Conservation (phyloP, 30 jellyfish, hydroid and myxozoan genomes). For the Sanderia malayensis region DNA sequence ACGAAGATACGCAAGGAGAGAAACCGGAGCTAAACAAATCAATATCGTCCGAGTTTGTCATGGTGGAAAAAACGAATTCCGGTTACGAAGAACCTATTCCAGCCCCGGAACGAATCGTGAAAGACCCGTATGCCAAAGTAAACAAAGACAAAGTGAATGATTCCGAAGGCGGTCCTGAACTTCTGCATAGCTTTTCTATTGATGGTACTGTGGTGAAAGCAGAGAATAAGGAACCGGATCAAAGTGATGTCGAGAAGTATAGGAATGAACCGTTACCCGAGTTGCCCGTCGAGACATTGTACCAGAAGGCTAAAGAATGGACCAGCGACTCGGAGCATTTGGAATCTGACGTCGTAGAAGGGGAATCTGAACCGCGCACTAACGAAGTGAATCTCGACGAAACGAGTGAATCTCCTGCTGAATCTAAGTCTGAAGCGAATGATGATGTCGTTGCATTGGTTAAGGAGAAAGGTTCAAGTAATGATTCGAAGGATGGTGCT, state of each 20-base stretch:
- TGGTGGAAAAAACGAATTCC: slow-evolving; percentile 29
- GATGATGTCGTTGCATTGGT: too few species aligned
- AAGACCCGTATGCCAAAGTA: slow-evolving; percentile 50
- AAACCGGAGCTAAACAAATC: too few species aligned
- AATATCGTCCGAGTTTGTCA: slow-evolving; percentile 17
- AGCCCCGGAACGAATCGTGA: slow-evolving; percentile 24
- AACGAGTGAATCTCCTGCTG: too few species aligned
- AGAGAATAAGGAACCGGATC: slow-evolving; percentile 5
- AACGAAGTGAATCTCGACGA: too few species aligned
- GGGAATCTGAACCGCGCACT: too few species aligned
- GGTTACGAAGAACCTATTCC: slow-evolving; percentile 59
- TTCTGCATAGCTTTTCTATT: not conserved
- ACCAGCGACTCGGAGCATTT: too few species aligned
- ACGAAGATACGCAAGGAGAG: not conserved
- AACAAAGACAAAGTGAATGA: slow-evolving; percentile 7
- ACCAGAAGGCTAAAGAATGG: slow-evolving; percentile 52
- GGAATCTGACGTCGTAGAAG: too few species aligned
- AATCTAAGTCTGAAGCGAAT: too few species aligned
- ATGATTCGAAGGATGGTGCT: too few species aligned
- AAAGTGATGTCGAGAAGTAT: slow-evolving; percentile 11
- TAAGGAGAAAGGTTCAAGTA: too few species aligned
- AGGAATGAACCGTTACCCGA: slow-evolving; percentile 40
- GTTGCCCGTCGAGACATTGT: slow-evolving; percentile 39
- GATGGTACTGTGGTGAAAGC: not conserved
- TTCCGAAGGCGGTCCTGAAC: slow-evolving; percentile 19